Conservation (phyloP, 2,113 vertebrate species). For the Hydrolagus affinis region DNA sequence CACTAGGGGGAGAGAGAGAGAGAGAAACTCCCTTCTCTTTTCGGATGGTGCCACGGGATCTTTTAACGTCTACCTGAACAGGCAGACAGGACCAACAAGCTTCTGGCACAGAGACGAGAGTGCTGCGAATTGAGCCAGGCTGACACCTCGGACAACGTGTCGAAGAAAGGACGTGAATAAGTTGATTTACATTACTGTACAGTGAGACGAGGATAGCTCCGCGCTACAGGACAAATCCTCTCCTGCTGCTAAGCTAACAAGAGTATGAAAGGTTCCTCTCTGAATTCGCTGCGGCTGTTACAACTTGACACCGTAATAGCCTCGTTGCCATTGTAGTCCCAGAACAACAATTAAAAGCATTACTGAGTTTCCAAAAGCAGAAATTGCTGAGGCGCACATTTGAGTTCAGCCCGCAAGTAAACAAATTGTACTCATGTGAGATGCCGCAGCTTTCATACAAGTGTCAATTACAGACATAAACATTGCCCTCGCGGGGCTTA, state of each 20-base stretch:
- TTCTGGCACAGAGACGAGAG: no score
- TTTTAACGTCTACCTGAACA: no score
- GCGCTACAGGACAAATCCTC: neutral
- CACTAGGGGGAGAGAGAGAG: no score
- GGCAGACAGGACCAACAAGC: no score
- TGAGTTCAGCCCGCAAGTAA: neutral
- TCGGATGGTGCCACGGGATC: no score
- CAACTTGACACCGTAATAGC: neutral
- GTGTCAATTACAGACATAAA: constrained; percentile 8
- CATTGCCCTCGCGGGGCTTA: neutral
- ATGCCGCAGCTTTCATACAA: neutral
- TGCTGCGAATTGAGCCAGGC: no score
- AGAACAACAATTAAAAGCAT: neutral
- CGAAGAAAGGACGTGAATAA: neutral
- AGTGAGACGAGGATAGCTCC: neutral
- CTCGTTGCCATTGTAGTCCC: neutral
- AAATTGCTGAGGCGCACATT: neutral
- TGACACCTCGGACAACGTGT: no score
- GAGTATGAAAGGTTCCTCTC: neutral
- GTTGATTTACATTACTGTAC: neutral
- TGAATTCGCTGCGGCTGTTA: neutral
- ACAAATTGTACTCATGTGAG: neutral
- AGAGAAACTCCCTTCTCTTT: no score
- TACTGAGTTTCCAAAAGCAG: neutral
- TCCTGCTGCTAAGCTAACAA: constrained; percentile 14